phyloP scores from a whole-genome alignment of 2,888 invertebrate genomes.

The Dryocosmus kuriphilus region DNA sequence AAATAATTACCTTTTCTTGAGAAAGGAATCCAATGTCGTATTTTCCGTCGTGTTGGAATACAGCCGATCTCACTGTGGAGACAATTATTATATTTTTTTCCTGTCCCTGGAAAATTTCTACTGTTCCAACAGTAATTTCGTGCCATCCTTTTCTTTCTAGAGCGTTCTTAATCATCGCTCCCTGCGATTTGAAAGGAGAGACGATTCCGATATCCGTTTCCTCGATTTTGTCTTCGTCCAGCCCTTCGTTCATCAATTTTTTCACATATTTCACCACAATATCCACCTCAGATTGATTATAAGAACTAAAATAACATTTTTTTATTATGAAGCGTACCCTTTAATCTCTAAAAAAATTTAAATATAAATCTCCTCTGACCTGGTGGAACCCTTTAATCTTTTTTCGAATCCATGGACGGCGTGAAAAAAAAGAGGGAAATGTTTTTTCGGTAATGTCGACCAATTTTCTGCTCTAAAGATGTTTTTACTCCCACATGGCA shows the following conservation, averaged over 20 bases:
- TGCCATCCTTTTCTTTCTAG: slow-evolving; percentile 73
- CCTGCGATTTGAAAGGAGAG: slow-evolving; percentile 79
- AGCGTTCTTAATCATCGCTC: slow-evolving; percentile 78
- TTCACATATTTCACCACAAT: slow-evolving; percentile 82
- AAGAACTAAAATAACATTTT: slow-evolving; percentile 77
- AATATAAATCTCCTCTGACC: slow-evolving; percentile 18
- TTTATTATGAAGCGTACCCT: slow-evolving; percentile 43
- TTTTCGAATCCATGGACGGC: slow-evolving; percentile 80
- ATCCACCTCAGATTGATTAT: slow-evolving; percentile 81
- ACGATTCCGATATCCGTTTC: slow-evolving; percentile 81
- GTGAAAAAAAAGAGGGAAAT: slow-evolving; percentile 82
- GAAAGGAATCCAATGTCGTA: slow-evolving; percentile 80
- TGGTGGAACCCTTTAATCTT: slow-evolving; percentile 74
- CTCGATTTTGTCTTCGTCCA: slow-evolving; percentile 53
- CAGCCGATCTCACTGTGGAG: slow-evolving; percentile 86
- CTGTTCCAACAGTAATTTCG: slow-evolving; percentile 86
- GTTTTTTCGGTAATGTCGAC: slow-evolving; percentile 76
- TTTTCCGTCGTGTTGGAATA: slow-evolving; percentile 80
- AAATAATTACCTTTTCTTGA: slow-evolving; percentile 67
- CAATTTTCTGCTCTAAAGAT: slow-evolving; percentile 70
- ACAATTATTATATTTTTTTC: slow-evolving; percentile 90
- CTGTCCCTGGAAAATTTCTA: slow-evolving; percentile 93
- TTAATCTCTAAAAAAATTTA: slow-evolving; percentile 43
- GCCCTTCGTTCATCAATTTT: slow-evolving; percentile 77
- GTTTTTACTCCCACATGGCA: slow-evolving; percentile 59